Evolutionary conservation across 2,113 vertebrate species (phyloP).

Genomic region (Pangasianodon hypophthalmus): DNA sequence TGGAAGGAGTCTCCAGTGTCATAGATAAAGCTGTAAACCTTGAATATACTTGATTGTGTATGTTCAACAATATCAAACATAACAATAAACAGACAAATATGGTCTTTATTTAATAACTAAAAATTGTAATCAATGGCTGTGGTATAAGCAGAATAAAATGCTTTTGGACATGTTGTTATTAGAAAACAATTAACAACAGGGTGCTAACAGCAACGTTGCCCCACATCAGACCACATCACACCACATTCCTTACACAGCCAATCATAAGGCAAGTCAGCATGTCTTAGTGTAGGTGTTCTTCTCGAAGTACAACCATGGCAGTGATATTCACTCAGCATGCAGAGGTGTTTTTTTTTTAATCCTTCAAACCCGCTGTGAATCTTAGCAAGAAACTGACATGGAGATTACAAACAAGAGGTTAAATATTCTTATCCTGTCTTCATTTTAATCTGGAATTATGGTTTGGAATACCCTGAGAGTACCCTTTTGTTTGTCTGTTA

Average conservation of each 20-base stretch:
- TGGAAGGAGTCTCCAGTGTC: background rate
- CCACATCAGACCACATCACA: background rate
- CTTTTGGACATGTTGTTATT: background rate
- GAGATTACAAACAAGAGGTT: constrained; percentile 22
- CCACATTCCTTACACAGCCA: background rate
- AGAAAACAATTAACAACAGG: background rate
- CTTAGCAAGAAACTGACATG: constrained; percentile 46
- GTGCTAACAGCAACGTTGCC: background rate
- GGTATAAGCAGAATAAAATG: background rate
- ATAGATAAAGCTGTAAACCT: background rate
- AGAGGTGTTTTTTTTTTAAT: constrained; percentile 38
- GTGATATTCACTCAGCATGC: constrained; percentile 29
- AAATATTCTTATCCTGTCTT: constrained; percentile 25
- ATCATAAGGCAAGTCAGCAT: background rate
- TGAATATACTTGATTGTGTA: background rate
- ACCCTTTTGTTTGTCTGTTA: background rate
- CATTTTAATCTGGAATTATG: background rate
- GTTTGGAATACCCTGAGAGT: background rate
- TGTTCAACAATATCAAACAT: background rate
- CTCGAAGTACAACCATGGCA: constrained; percentile 38
- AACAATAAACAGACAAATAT: background rate
- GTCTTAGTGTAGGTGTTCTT: background rate
- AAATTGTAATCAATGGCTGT: background rate
- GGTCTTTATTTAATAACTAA: background rate
- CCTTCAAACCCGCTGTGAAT: constrained; percentile 47